A percentile compares a stretch with the other conserved stretches of the same genome.
Evolutionary conservation across 2,888 invertebrate genomes (phyloP).

Genomic region (Strigamia maritima): DNA sequence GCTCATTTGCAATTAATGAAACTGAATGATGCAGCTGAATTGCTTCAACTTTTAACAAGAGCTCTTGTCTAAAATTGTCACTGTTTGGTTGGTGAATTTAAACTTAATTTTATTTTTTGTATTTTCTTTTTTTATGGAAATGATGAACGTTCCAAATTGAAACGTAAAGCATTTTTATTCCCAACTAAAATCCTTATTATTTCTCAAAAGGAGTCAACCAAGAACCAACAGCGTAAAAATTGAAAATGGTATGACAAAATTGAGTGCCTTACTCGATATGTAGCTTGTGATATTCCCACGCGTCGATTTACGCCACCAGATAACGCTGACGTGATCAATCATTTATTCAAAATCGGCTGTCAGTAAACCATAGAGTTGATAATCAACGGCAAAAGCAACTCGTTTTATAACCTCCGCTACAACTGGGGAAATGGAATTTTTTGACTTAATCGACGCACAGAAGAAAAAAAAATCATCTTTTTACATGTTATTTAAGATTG

Average conservation of each 20-base stretch:
- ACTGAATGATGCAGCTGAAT: conserved; percentile 8
- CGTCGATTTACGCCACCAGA: background rate
- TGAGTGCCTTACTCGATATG: conserved; percentile 1
- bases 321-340: background rate
- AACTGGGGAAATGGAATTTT: no score
- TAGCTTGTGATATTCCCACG: background rate
- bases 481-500: no score
- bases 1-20: conserved; percentile 7
- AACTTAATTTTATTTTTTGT: background rate
- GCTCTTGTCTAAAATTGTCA: background rate
- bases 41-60: background rate
- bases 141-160: background rate
- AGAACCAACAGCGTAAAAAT: background rate
- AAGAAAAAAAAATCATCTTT: no score
- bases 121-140: background rate
- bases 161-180: background rate
- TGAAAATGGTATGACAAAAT: background rate
- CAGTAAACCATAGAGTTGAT: background rate
- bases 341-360: conserved; percentile 19
- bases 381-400: background rate
- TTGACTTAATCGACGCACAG: no score
- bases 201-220: background rate
- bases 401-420: background rate
- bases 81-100: background rate
- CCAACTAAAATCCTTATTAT: background rate